Evolutionary conservation across 2,113 vertebrate species (phyloP).

Genomic region (Thunnus thynnus): DNA sequence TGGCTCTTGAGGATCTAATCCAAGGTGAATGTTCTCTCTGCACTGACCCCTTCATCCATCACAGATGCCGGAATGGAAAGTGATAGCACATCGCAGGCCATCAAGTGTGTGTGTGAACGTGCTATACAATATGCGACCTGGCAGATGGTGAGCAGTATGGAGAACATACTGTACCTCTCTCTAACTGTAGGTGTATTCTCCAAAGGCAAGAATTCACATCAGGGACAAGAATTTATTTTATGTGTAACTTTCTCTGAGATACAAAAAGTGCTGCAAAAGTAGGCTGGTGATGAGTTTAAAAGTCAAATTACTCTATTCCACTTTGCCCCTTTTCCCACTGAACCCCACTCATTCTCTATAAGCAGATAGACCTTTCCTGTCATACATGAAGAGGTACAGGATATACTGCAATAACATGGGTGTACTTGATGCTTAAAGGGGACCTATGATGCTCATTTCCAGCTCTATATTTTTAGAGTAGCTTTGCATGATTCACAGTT

Average conservation of each 20-base stretch:
- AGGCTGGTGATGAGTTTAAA: background rate
- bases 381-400: background rate
- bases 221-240: constrained; percentile 13
- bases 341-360: background rate
- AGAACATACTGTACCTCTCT: constrained; percentile 18
- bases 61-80: constrained; percentile 35
- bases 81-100: constrained; percentile 41
- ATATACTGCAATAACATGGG: background rate
- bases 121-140: constrained; percentile 29
- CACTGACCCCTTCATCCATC: constrained; percentile 51
- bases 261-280: background rate
- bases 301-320: background rate
- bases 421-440: background rate
- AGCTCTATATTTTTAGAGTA: too few relatives aligned
- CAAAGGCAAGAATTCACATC: constrained; percentile 30
- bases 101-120: background rate
- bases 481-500: too few relatives aligned
- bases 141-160: constrained; percentile 48
- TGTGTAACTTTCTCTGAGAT: background rate
- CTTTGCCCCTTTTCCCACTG: background rate
- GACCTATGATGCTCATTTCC: too few relatives aligned
- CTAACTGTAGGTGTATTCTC: constrained; percentile 28
- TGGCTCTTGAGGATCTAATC: constrained; percentile 35
- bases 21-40: constrained; percentile 53
- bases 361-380: background rate